phyloP scores from a whole-genome alignment of 2,113 vertebrate species.

The Pseudorasbora parva region DNA sequence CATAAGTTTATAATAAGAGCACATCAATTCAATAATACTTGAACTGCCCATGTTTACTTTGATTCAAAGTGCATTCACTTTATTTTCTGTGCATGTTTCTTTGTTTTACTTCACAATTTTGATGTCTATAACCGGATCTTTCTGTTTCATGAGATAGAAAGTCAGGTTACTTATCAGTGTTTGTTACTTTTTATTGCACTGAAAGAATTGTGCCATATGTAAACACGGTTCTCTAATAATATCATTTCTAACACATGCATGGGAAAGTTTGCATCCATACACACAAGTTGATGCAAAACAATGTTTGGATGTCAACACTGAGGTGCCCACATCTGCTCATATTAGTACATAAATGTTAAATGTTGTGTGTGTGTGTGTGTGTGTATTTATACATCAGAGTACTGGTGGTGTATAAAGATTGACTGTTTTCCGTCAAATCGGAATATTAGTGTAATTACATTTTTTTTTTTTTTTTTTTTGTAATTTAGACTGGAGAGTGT shows the following conservation, averaged over 20 bases:
- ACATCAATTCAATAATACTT: background rate
- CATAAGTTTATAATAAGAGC: background rate
- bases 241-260: background rate
- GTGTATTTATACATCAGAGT: background rate
- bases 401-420: background rate
- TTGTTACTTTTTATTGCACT: background rate
- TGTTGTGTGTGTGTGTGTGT: background rate
- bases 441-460: background rate
- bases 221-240: background rate
- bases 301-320: background rate
- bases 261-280: background rate
- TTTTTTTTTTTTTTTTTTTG: background rate
- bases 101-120: background rate
- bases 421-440: background rate
- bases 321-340: background rate
- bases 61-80: background rate
- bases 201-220: background rate
- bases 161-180: background rate
- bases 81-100: background rate
- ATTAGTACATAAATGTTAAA: background rate
- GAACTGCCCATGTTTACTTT: slow-evolving; percentile 7
- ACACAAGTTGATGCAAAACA: background rate
- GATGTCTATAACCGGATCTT: background rate
- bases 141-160: background rate
- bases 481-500: background rate